phyloP scores from a whole-genome alignment of 2,113 vertebrate genomes.

The Platysteira castanea region DNA sequence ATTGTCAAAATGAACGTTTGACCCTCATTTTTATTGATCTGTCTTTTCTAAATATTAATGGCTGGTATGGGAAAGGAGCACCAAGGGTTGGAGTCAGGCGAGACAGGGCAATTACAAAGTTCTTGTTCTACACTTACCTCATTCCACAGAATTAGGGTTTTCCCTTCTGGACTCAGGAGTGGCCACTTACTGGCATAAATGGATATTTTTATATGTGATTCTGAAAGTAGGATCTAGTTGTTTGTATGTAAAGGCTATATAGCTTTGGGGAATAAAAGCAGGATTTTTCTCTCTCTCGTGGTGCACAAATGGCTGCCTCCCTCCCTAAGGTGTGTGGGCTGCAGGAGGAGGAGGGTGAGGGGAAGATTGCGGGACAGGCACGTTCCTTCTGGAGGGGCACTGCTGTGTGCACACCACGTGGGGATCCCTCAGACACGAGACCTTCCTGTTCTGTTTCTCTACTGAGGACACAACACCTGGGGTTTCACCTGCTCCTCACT shows the following conservation, averaged over 20 bases:
- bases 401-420: accelerated
- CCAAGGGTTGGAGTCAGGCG: neutral
- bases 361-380: neutral
- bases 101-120: neutral
- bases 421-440: neutral
- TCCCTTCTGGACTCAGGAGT: neutral
- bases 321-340: neutral
- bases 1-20: neutral
- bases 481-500: neutral
- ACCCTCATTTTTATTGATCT: neutral
- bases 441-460: neutral
- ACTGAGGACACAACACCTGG: neutral
- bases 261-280: neutral
- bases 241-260: neutral
- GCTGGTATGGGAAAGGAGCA: neutral
- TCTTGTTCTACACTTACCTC: neutral
- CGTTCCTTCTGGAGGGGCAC: accelerated
- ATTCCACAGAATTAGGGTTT: neutral
- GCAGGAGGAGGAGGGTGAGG: neutral
- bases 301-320: neutral
- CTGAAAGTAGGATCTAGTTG: neutral
- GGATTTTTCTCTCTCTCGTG: accelerated
- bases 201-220: neutral
- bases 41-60: neutral
- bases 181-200: neutral